Percentiles rank a stretch among this genome's conserved stretches.
phyloP scores from a whole-genome alignment of 2,888 invertebrate species.

The Eupithecia tripunctaria region DNA sequence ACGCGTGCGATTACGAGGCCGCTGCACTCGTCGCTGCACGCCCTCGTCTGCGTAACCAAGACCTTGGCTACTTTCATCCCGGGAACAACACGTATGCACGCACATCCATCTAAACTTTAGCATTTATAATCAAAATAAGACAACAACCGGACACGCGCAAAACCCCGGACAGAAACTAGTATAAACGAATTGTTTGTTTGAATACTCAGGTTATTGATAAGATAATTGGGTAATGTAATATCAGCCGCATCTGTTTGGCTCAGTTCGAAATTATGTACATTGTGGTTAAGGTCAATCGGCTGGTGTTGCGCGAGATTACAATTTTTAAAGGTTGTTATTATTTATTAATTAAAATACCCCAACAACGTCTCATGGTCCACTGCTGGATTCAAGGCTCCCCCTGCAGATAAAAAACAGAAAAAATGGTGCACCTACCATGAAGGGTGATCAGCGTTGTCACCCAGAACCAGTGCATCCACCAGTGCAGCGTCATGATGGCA shows the following conservation, averaged over 20 bases:
- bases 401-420: too few species aligned
- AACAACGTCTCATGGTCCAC: too few species aligned
- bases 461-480: slow-evolving; percentile 96
- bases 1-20: too few species aligned
- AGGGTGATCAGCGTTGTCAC: slow-evolving; percentile 86
- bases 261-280: neutral
- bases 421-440: slow-evolving; percentile 51
- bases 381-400: too few species aligned
- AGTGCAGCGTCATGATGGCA: slow-evolving; percentile 91
- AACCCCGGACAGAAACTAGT: neutral
- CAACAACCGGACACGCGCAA: neutral
- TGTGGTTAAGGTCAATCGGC: neutral
- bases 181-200: neutral
- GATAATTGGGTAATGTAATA: slow-evolving; percentile 29
- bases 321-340: too few species aligned
- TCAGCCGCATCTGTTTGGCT: neutral
- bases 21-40: too few species aligned
- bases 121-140: too few species aligned
- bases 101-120: too few species aligned
- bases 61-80: neutral
- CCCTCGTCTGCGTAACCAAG: too few species aligned
- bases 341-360: too few species aligned
- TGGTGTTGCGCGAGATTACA: too few species aligned
- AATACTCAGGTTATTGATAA: slow-evolving; percentile 16
- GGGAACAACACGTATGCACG: too few species aligned